A percentile compares a stretch with the other conserved stretches of the same genome.
Evolutionary conservation across 2,888 invertebrate species (phyloP).

Genomic region (Philopedon plagiatum): DNA sequence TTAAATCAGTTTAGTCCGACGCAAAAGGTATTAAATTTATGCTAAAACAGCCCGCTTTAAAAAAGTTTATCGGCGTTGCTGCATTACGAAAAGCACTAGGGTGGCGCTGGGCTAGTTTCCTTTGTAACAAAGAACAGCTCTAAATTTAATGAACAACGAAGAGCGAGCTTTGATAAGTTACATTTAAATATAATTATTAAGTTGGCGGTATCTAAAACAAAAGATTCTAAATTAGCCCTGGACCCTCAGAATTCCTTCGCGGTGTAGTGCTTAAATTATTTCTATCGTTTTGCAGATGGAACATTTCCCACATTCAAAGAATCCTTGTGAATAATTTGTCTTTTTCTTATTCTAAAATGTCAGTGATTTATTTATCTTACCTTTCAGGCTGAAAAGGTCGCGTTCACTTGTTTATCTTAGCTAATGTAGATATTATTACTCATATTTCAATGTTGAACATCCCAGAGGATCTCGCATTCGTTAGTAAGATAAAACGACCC

Average conservation of each 20-base stretch:
- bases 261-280: conserved; percentile 43
- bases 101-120: not conserved
- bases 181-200: conserved; percentile 15
- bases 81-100: conserved; percentile 8
- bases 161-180: not conserved
- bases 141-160: not conserved
- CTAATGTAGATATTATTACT: conserved; percentile 23
- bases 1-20: conserved; percentile 9
- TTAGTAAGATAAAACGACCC: conserved; percentile 4
- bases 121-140: conserved; percentile 11
- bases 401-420: conserved; percentile 36
- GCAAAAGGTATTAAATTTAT: conserved; percentile 19
- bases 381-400: conserved; percentile 32
- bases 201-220: conserved; percentile 27
- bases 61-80: conserved; percentile 9
- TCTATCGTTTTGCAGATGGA: conserved; percentile 35
- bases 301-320: conserved; percentile 39
- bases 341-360: conserved; percentile 46
- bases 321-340: conserved; percentile 48
- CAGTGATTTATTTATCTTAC: conserved; percentile 50
- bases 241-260: conserved; percentile 23
- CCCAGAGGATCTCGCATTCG: not conserved
- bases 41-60: conserved; percentile 6
- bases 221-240: conserved; percentile 24
- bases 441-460: conserved; percentile 11